Conservation (phyloP, 2,888 invertebrate genomes). For the Pristionchus maxplancki region DNA sequence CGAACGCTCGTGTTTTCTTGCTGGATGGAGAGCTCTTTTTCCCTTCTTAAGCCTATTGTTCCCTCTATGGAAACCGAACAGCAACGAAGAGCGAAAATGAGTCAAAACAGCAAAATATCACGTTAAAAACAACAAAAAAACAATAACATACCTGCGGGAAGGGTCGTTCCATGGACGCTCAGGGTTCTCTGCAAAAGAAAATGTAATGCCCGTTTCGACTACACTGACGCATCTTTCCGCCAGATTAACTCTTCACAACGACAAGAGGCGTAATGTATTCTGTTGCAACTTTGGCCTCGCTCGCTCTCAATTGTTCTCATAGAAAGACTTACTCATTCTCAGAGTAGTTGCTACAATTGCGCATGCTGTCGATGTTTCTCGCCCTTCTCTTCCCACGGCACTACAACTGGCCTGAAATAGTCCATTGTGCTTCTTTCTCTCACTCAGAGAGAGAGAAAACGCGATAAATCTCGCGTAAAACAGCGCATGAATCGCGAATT, state of each 20-base stretch:
- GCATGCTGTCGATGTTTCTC: background rate
- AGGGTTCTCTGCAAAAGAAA: background rate
- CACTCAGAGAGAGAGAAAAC: background rate
- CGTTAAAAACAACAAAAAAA: background rate
- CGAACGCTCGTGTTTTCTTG: background rate
- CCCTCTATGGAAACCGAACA: background rate
- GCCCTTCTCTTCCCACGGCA: background rate
- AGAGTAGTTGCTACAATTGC: background rate
- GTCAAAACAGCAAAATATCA: background rate
- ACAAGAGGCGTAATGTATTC: constrained; percentile 19
- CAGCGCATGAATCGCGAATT: background rate
- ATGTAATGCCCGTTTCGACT: background rate
- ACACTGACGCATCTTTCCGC: background rate
- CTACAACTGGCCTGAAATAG: background rate
- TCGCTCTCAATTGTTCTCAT: background rate
- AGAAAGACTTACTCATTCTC: background rate
- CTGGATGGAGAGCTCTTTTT: background rate
- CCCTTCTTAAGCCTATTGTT: background rate
- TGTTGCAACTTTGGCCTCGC: background rate
- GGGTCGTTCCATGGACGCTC: background rate
- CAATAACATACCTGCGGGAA: background rate
- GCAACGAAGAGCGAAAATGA: background rate
- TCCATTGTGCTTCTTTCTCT: background rate
- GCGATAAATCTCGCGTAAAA: background rate
- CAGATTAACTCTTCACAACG: constrained; percentile 28